Base-by-base conservation (phyloP, 2,888 invertebrate genomes). In the Stenodema calcarata region DNA sequence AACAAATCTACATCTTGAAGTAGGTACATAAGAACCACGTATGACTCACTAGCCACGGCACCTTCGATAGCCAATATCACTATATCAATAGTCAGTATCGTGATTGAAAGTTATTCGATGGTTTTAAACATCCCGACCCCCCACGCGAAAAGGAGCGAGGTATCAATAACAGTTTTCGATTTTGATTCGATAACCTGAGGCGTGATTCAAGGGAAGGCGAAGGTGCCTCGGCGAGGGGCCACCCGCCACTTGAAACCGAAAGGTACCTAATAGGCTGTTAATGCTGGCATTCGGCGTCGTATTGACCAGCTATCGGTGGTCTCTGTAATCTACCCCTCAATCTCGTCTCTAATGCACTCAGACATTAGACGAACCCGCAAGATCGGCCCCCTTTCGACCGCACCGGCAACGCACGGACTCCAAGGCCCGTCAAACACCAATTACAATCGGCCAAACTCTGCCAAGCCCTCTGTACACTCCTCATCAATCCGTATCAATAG, bases 251-350 rank as follows among this genome's bases (percentile, higher is more conserved):
- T n/a, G 50, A 18, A 50, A n/a, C 50, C 50, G 50, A 50, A 50
- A 50, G 50, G 50, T 35, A 35, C 35, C 35, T 50, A 50, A 50
- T 50, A 50, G 50, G n/a, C 50, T 16, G 50, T 50, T 50, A 18
- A 50, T 6, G n/a, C 16, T 0, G 4, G 50, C 50, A n/a, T 50
- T 23, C 16, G 4, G 50, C 50, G 50, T 50, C 62, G 78, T 44
- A 78, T 78, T 78, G 78, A 78, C 78, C 78, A 78, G 44, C 78
- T 78, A 78, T 78, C 78, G 78, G 44, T 44, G 78, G 78, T 42
- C 44, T 27, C n/a, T 14, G 78, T 44, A 78, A 44, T 44, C 78
- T 76, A 30, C 76, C 41, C 76, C 76, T 23, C 62, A 62, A 62
- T 62, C 62, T 62, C 62, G 50, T 50, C 62, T 62, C 27, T 62